Evolutionary conservation across 2,113 vertebrate species (phyloP), one percentile per base, ranked within the genome.

Genomic region (Amblyopsis rosae): DNA sequence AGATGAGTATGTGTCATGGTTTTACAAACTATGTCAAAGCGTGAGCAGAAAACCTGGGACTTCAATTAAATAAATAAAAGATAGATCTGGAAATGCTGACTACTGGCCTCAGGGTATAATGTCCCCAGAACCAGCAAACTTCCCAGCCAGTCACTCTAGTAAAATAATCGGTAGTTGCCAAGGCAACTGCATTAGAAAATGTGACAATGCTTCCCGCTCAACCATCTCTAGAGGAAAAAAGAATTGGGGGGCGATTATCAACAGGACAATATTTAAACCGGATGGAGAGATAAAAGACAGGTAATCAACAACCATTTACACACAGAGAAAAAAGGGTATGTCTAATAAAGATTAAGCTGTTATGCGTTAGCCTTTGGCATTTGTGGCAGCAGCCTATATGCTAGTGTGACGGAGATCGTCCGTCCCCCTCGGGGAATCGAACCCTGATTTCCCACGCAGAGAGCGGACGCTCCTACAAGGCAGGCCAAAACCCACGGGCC

Each of bases 121-220:
- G 72, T 85, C 56, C 72, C 50, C 3, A 26, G 26, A 26, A 26
- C 62, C 69, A 66, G 72, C 65, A 81, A 89, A 87, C 73, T 82
- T 59, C 58, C 72, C 33, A 62, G 78, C 67, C 70, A 75, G 69
- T 67, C 66, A 55, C 55, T 80, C 53, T 61, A 82, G 85, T 66
- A 82, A 87, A 86, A 85, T 77, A 81, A 87, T 81, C 69, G 65
- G 0, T 12, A 62, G 91, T 91, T 92, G 77, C 87, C 90, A 87
- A 76, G 87, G 90, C 85, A 92, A 92, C 91, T 84, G 73, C 81
- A 66, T 79, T 54, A 17, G 19, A 56, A 54, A 72, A 79, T 73
- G 69, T 86, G 77, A 77, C 72, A 73, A 75, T 57, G 59, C 65
- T 50, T 58, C 81, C 81, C 12, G 66, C 73, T 67, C 59, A 32